Base-by-base conservation (phyloP, 2,113 vertebrate genomes). In the Cervus canadensis region DNA sequence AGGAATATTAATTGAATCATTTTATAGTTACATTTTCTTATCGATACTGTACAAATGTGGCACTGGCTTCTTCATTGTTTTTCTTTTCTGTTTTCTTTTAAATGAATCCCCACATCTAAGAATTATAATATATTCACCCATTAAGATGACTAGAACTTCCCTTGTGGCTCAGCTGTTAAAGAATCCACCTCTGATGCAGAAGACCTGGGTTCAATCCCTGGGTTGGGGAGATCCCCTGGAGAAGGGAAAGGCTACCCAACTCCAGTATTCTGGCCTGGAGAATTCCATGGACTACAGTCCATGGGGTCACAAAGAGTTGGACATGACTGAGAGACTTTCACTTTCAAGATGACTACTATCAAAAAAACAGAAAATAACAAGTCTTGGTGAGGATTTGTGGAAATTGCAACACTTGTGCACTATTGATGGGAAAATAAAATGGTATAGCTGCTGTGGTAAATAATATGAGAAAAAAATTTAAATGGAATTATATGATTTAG, bases 1-100 rank as follows among this genome's bases (percentile, higher is more conserved):
- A 95, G 74, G 84, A 96, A 92, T 92, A 76, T 94, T 93, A 92
- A 96, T 10, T 33, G 19, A 91, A 95, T 91, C 84, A 89, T 94
- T 95, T 78, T 96, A 96, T 57, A 91, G 93, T 43, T 48, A 14
- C 50, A 93, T 81, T 90, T 94, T 96, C 92, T 94, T 93, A 85
- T 79, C 64, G 67, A 76, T 57, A 64, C 45, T 95, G 83, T 97
- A 59, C 81, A 91, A 97, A 89, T 54, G 50, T 33, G 48, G 43
- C 17, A 87, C 33, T 92, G 62, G 96, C 90, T 87, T 62, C 67
- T 78, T 43, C 81, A 57, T 7, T 67, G 25, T 87, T 93, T 36
- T 90, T 89, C 57, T 89, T 94, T 96, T 81, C 33, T 88, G 26
- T 85, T 87, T 84, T 93, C 89, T 89, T 95, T 96, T 96, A 87